Percentiles rank a stretch among this genome's conserved stretches.
Evolutionary conservation across 1,140 invertebrate species (phyloP).

Genomic region (Drosophila eugracilis): DNA sequence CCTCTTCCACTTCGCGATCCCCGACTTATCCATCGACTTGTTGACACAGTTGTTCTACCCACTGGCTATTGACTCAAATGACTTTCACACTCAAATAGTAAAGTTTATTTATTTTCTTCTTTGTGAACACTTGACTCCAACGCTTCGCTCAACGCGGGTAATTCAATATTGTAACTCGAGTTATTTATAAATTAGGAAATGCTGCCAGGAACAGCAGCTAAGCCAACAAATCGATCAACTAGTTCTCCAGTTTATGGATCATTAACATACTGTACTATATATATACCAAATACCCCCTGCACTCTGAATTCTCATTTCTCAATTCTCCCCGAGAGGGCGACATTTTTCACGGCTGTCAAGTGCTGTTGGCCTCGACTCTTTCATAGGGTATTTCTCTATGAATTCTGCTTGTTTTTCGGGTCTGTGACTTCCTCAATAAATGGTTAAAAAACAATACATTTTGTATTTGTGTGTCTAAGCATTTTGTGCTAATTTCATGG

Average conservation of each 20-base stretch:
- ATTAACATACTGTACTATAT: slow-evolving; percentile 17
- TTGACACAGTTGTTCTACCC: slow-evolving; percentile 64
- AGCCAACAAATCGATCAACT: slow-evolving; percentile 54
- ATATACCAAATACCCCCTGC: slow-evolving; percentile 16
- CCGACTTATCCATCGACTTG: slow-evolving; percentile 6
- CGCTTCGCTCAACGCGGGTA: slow-evolving; percentile 24
- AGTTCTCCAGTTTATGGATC: slow-evolving; percentile 43
- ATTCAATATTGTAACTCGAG: slow-evolving; percentile 49
- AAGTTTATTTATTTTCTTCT: slow-evolving; percentile 38
- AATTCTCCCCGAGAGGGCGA: slow-evolving; percentile 3
- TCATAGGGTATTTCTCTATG: slow-evolving; percentile 12
- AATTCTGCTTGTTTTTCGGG: slow-evolving; percentile 21
- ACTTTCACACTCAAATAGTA: slow-evolving; percentile 62
- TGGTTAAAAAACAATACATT: slow-evolving; percentile 21
- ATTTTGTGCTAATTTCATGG: slow-evolving; percentile 43
- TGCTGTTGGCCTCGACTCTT: slow-evolving; percentile 20
- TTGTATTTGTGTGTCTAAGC: slow-evolving; percentile 7
- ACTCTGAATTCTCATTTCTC: slow-evolving; percentile 1
- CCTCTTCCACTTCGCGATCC: slow-evolving; percentile 6
- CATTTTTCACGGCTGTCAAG: slow-evolving; percentile 57
- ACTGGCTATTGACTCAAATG: slow-evolving; percentile 58
- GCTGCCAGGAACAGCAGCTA: slow-evolving; percentile 47
- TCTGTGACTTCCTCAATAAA: slow-evolving; percentile 48
- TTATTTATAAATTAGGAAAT: slow-evolving; percentile 62
- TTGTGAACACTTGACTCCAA: slow-evolving; percentile 32